Evolutionary conservation across 2,797 vertebrate genomes (phyloP), one percentile per base, ranked within the genome.

Genomic region (Tolypeutes matacus): DNA sequence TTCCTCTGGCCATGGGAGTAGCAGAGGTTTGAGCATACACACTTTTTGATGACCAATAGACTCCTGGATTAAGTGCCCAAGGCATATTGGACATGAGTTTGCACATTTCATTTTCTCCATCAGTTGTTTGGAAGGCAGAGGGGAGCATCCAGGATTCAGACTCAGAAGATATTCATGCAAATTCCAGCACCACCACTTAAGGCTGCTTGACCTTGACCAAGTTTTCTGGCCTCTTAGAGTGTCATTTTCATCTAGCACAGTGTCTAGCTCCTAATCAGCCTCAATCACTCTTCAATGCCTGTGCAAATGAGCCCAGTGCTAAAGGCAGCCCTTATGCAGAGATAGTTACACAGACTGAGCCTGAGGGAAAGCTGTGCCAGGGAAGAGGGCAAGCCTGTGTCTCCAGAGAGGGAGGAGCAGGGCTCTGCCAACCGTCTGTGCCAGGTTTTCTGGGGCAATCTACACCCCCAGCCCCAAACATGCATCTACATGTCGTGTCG

Each of bases 221-320:
- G 36, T 56, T 93, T 56, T 39, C 34, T 82, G 90, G 56, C 90
- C 87, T 93, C 86, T 58, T n/a, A 21, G 34, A 77, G 65, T 10
- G 39, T 51, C 29, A 9, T 86, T 89, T 89, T 34, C 69, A 42
- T 86, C 39, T 56, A 29, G 31, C 65, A 78, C 0, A 1, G 88
- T 70, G 36, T 42, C 81, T 65, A 36, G 12, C 21, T 92, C 91
- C 80, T 53, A 83, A 91, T 60, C 23, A 0, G 36, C 75, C 46
- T 89, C 64, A 7, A 46, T 69, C 39, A 72, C 83, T 88, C 72
- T n/a, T 64, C 78, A 67, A 0, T 29, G 75, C 11, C 75, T 70
- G 10, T 80, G 80, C 75, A 91, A 69, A 56, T 82, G 31, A 91
- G 87, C 39, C 78, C 39, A 27, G 53, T 23, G 51, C 25, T 15